These are phyloP conservation scores for Chrysocyon brachyurus DNA, from an alignment of 2,797 vertebrate genomes.

Conservation along the genomic window DNA sequence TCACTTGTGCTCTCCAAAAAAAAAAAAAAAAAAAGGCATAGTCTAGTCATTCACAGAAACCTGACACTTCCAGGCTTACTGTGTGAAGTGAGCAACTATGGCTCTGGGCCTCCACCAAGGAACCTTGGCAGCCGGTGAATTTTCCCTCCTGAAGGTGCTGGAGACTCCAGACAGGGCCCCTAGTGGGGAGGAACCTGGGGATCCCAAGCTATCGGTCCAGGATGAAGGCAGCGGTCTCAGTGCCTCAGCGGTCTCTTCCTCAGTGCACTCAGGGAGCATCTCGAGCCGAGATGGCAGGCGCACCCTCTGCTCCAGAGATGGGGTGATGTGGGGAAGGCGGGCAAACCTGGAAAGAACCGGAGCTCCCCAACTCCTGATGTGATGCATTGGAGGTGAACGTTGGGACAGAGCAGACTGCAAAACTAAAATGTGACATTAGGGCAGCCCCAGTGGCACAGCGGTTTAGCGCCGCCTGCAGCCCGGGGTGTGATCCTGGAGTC, in stretches of 20 bases:
- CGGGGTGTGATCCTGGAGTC: too few species aligned
- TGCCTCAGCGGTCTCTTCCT: background rate
- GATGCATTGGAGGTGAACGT: background rate
- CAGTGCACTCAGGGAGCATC: too few species aligned
- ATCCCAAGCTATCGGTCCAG: background rate
- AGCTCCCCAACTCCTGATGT: background rate
- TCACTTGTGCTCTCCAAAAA: background rate
- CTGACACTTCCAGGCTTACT: background rate
- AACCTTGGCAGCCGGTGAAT: background rate
- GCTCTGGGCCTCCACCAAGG: background rate
- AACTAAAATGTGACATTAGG: background rate
- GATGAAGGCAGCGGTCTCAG: background rate
- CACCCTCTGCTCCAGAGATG: background rate
- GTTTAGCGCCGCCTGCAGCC: too few species aligned
- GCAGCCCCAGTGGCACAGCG: too few species aligned
- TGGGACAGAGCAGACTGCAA: background rate
- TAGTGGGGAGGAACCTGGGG: fast-evolving
- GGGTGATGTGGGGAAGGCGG: too few species aligned
- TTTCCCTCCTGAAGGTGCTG: background rate
- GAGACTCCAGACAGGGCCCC: too few species aligned
- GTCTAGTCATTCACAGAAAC: background rate
- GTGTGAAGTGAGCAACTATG: background rate
- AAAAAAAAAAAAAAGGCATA: background rate
- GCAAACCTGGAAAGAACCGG: background rate
- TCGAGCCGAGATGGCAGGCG: fast-evolving